Evolutionary conservation across 2,113 vertebrate genomes (phyloP), one percentile per base, ranked within the genome.

Genomic region (Theristicus caerulescens): DNA sequence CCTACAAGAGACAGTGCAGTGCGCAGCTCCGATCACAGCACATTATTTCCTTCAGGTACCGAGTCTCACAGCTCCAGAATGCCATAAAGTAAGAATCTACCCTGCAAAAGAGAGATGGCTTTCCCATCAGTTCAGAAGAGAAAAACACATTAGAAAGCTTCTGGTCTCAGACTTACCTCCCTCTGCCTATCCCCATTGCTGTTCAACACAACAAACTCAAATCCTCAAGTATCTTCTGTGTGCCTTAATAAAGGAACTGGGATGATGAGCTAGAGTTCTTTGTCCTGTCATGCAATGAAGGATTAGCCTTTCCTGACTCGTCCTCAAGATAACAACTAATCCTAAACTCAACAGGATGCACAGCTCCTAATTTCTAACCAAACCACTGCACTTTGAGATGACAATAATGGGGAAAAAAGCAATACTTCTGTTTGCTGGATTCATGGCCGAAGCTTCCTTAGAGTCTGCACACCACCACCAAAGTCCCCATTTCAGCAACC

Each of bases 221-320:
- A 92, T 49, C 57, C 77, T 66, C 49, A 58, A 11, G n/a, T 29
- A 64, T 36, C 55, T 71, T 67, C 85, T 38, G 18, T 16, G 5
- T 19, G 32, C 36, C 82, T 91, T 95, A 78, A 94, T 74, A 65
- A 89, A 88, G 82, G 83, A 95, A 84, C 42, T 13, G 34, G 36
- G 86, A 90, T 85, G 87, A 86, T 26, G 47, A 73, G 55, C 72
- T 88, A 18, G 82, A 96, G 88, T 76, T 88, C 93, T 91, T 93
- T 86, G 91, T 94, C 49, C 89, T 61, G 77, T 54, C 69, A 71
- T 44, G 83, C 86, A 49, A 47, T 17, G 71, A 94, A 89, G 73
- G 66, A 97, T 96, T 96, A 96, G 88, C 69, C 58, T 82, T 71
- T 55, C 79, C 81, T 94, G 49, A 94, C 79, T 88, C 40, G 36